Base-by-base conservation (phyloP, 2,797 vertebrate species). In the Megaceryle alcyon region DNA sequence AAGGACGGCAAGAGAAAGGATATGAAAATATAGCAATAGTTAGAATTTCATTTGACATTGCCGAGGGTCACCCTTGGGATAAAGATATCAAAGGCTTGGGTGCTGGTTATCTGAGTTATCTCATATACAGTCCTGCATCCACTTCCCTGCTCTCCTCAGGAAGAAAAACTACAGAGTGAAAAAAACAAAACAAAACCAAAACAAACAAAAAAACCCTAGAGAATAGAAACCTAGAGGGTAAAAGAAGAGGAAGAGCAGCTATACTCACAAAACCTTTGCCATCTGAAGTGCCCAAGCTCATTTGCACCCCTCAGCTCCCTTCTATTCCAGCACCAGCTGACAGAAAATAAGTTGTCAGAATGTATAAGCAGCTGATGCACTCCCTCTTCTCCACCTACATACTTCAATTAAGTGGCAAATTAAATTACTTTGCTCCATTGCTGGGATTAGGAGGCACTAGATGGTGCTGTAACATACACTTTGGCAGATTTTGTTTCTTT, bases 391-490 rank as follows among this genome's bases (percentile, higher is more conserved):
- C 44, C 72, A 61, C 84, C 76, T 65, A 15, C 57, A 5, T 4
- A 33, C 41, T n/a, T 9, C 49, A 65, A 56, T 31, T 11, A 7
- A 81, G 49, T 12, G 76, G 84, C 49, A 87, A 72, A 87, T 26
- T 14, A 5, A 41, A 25, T n/a, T 23, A 7, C 39, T 65, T 35
- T 39, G 14, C 56, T 23, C 0, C 28, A 0, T 5, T 39, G 20
- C 28, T 5, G 65, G 54, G 61, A 9, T 51, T 15, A 20, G 43
- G 63, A 37, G 57, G 73, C 95, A 70, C 92, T 96, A 97, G 94
- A 59, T 97, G 94, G 94, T 94, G 91, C 95, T 96, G 60, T 41
- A 19, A n/a, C 49, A 76, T 22, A 20, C 68, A 14, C 63, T 78
- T 73, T 35, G 7, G 35, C 79, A 41, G 48, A 8, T 11, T n/a